A percentile compares a stretch with the other conserved stretches of the same genome.
These are phyloP conservation scores for Oligia fasciuncula DNA, from an alignment of 2,888 invertebrate genomes.

Conservation along the genomic window DNA sequence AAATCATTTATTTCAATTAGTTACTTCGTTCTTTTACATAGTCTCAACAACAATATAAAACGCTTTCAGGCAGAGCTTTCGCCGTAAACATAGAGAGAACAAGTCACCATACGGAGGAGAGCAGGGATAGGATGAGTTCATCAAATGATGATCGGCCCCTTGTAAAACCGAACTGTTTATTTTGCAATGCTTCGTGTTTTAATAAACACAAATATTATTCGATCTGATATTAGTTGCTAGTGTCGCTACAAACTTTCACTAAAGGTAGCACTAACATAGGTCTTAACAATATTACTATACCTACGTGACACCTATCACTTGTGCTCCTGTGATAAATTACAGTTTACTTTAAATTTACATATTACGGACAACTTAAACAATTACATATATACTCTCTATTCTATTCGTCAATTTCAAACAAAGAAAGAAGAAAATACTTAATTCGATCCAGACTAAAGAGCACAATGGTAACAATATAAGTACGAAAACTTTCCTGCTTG, in stretches of 20 bases:
- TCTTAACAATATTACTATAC: not conserved
- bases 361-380: not conserved
- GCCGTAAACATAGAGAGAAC: not conserved
- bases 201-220: not conserved
- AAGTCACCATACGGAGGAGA: not conserved
- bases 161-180: not conserved
- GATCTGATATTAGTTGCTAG: not conserved
- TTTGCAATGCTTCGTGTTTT: not conserved
- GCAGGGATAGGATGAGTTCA: not conserved
- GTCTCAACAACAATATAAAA: not conserved
- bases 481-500: too few species aligned
- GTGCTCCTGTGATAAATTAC: not conserved
- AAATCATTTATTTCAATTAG: constrained; percentile 12
- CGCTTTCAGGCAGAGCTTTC: too few species aligned
- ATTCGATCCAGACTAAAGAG: not conserved
- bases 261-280: not conserved
- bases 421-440: not conserved
- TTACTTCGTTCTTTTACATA: not conserved
- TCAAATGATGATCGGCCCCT: not conserved
- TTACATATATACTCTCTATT: too few species aligned
- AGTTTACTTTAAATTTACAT: constrained; percentile 1
- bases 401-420: not conserved
- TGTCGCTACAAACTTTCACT: not conserved
- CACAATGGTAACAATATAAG: not conserved
- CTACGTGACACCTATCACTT: not conserved